Percentiles rank a stretch among this genome's conserved stretches.
Evolutionary conservation across 2,797 vertebrate genomes (phyloP).

Genomic region (Coregonus suidteri): DNA sequence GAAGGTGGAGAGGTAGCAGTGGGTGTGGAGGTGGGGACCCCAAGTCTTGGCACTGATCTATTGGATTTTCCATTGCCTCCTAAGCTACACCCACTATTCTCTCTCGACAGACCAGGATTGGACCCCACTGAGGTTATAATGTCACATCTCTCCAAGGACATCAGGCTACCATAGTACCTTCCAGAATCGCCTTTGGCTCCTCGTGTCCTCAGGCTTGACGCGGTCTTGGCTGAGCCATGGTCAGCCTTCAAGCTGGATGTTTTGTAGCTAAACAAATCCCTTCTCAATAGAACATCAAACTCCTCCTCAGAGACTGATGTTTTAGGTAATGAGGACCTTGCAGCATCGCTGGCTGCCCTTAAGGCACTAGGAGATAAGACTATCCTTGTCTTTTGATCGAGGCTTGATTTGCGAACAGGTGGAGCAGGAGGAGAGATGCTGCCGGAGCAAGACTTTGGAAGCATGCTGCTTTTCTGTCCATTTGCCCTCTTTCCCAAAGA

Average conservation of each 20-base stretch:
- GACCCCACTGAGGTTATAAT: slow-evolving; percentile 69
- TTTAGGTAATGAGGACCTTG: slow-evolving; percentile 61
- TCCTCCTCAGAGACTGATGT: slow-evolving; percentile 75
- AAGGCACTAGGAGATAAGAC: slow-evolving; percentile 72
- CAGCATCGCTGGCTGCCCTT: slow-evolving; percentile 66
- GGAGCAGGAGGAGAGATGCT: slow-evolving; percentile 75
- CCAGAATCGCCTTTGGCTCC: slow-evolving; percentile 72
- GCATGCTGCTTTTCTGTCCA: slow-evolving; percentile 72
- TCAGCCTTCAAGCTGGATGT: slow-evolving; percentile 74
- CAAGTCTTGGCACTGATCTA: slow-evolving; percentile 80
- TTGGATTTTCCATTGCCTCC: slow-evolving; percentile 63
- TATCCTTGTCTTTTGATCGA: slow-evolving; percentile 81
- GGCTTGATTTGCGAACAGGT: slow-evolving; percentile 82
- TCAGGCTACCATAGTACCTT: slow-evolving; percentile 73
- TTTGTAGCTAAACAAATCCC: slow-evolving; percentile 71
- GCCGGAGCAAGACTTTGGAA: slow-evolving; percentile 74
- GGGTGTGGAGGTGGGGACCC: slow-evolving; percentile 68
- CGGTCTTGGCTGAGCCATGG: slow-evolving; percentile 70
- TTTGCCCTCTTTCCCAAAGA: slow-evolving; percentile 78
- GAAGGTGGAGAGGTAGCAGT: slow-evolving; percentile 64
- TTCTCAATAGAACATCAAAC: slow-evolving; percentile 58
- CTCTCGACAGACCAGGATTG: slow-evolving; percentile 68
- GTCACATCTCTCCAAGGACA: slow-evolving; percentile 83
- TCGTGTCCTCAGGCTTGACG: slow-evolving; percentile 79
- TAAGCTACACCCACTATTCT: slow-evolving; percentile 65